Evolutionary conservation across 2,113 vertebrate genomes (phyloP).

Genomic region (Bambusicola thoracicus): DNA sequence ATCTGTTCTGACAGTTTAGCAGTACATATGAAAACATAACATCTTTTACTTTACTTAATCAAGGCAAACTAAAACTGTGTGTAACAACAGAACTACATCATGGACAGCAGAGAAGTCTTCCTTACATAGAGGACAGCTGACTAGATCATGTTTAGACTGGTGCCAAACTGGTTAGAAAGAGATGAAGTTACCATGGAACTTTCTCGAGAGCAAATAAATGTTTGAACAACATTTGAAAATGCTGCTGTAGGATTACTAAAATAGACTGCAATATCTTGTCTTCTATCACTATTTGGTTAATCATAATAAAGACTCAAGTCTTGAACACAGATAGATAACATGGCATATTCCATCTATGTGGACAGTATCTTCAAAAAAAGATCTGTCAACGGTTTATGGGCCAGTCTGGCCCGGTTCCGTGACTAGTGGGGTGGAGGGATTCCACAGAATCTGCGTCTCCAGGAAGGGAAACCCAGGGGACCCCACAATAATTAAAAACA

Average conservation of each 20-base stretch:
- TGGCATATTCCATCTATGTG: neutral
- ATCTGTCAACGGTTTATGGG: no score
- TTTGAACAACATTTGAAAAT: neutral
- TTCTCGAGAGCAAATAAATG: neutral
- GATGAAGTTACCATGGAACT: neutral
- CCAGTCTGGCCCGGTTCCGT: no score
- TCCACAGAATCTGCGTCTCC: no score
- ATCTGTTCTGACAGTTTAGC: constrained; percentile 56
- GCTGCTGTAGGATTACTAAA: no score
- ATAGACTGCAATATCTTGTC: neutral
- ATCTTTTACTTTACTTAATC: neutral
- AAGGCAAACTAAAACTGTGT: constrained; percentile 23
- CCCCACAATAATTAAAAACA: no score
- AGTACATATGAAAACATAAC: neutral
- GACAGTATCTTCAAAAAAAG: neutral
- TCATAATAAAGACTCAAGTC: neutral
- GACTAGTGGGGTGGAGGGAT: no score
- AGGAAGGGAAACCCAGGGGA: no score
- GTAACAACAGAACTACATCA: neutral
- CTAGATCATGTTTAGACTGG: neutral
- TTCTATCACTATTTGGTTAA: neutral
- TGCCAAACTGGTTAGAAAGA: neutral
- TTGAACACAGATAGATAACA: neutral
- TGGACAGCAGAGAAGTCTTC: neutral
- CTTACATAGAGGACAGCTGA: neutral